Evolutionary conservation across 2,797 vertebrate genomes (phyloP), one percentile per base, ranked within the genome.

Genomic region (Agapornis canus): DNA sequence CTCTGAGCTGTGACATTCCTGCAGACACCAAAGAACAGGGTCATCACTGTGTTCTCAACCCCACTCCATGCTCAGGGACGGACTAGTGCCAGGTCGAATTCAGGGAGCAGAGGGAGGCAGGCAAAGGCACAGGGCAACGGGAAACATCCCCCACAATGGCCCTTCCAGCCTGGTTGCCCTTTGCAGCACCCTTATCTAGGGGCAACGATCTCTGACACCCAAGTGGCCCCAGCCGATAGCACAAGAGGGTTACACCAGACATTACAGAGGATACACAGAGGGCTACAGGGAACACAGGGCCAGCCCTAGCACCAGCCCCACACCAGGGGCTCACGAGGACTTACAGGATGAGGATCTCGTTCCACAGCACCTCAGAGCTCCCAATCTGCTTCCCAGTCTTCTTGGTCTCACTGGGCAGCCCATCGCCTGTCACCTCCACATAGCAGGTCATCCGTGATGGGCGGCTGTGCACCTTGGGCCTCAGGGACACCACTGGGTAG

Each of bases 1-100:
- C 99, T 99, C 98, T 99, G 99, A 84, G 99, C 98, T 0, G 99
- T 99, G 96, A 99, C 99, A 10, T 99, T 99, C 93, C 99, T 99
- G 96, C 42, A 39, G 71, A 88, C 80, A 97, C 21, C 40, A 3
- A 25, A 35, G 54, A 79, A 86, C 4, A 9, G 11, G 31, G 51
- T 40, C 68, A 25, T 75, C 52, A 78, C 45, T 2, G 0, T 0
- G 35, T 57, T 37, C 25, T 56, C 4, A 0, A 1, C 29, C 29
- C 42, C 14, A 56, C 63, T 35, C 47, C 14, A 0, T 2, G 12
- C 43, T 1, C 0, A 0, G 39, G 45, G 35, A 43, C 26, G 1
- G 0, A 51, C 51, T 48, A 63, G 35, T 2, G 22, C 54, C 52
- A 32, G 31, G 12, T 57, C 60, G 22, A n/a, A 37, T 26, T 10